Evolutionary conservation across 2,797 vertebrate genomes (phyloP).

Genomic region (Pangasius mekongensis): DNA sequence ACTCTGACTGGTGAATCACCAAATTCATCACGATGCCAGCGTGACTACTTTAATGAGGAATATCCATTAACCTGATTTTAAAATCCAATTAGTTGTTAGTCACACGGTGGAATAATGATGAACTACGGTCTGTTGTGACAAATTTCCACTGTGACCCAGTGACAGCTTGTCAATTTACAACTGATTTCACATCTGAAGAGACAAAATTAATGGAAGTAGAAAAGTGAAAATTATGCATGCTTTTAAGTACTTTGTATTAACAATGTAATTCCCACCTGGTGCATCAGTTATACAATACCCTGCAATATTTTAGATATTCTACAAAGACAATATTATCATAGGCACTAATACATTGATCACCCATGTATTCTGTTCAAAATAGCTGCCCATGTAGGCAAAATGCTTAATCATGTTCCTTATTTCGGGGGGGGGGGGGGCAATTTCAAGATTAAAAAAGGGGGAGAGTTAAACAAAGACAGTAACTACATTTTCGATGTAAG

Average conservation of each 20-base stretch:
- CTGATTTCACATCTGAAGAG: slow-evolving; percentile 35
- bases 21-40: background rate
- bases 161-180: slow-evolving; percentile 28
- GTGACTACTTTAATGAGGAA: slow-evolving; percentile 6
- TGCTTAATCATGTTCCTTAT: background rate
- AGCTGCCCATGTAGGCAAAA: background rate
- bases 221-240: background rate
- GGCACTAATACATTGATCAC: background rate
- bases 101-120: slow-evolving; percentile 4
- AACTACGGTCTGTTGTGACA: slow-evolving; percentile 1
- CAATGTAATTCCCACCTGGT: background rate
- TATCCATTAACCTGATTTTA: slow-evolving; percentile 27
- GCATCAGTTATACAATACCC: background rate
- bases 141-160: slow-evolving; percentile 17
- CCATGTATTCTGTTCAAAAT: background rate
- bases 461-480: background rate
- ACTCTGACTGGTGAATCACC: background rate
- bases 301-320: background rate
- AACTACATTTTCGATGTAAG: background rate
- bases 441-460: background rate
- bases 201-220: background rate
- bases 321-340: background rate
- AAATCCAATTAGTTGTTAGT: slow-evolving; percentile 11
- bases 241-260: background rate
- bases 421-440: background rate